These are phyloP conservation scores for Pangasius mekongensis DNA, from an alignment of 2,797 vertebrate species.

Conservation along the genomic window DNA sequence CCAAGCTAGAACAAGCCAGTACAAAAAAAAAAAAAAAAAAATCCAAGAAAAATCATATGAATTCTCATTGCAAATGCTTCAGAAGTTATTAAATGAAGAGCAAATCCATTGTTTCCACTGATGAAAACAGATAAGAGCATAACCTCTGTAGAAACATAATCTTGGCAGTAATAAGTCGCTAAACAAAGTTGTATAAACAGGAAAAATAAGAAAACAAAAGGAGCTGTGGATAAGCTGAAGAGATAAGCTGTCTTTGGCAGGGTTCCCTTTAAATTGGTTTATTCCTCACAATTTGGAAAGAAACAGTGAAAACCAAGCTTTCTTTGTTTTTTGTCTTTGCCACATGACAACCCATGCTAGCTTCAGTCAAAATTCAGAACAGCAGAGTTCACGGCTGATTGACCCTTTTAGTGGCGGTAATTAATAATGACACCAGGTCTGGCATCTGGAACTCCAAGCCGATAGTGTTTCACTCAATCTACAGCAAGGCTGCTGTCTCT, in stretches of 20 bases:
- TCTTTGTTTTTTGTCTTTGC: conserved; percentile 25
- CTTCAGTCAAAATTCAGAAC: conserved; percentile 50
- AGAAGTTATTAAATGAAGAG: conserved; percentile 43
- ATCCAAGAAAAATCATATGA: not conserved
- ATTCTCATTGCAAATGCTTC: conserved; percentile 24
- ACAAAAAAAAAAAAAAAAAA: not conserved
- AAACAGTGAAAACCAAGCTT: not conserved
- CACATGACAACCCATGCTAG: conserved; percentile 34
- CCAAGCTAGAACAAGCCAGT: conserved; percentile 14
- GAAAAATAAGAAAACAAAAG: not conserved
- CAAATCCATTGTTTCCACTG: conserved; percentile 22
- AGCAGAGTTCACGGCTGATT: conserved; percentile 50
- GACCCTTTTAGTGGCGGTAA: conserved; percentile 60
- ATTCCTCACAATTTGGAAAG: conserved; percentile 2
- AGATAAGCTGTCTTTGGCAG: conserved; percentile 33
- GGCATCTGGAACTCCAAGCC: conserved; percentile 49
- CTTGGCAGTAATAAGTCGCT: not conserved
- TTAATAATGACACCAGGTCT: conserved; percentile 57
- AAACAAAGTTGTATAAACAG: conserved; percentile 11
- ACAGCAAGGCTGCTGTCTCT: conserved; percentile 63
- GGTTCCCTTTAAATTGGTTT: conserved; percentile 4
- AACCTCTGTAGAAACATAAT: conserved; percentile 8
- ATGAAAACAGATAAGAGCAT: conserved; percentile 19
- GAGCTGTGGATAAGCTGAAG: not conserved
- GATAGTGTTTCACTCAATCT: conserved; percentile 66